Base-by-base conservation (phyloP, 2,797 vertebrate genomes). In the Melanotaenia maccullochi region DNA sequence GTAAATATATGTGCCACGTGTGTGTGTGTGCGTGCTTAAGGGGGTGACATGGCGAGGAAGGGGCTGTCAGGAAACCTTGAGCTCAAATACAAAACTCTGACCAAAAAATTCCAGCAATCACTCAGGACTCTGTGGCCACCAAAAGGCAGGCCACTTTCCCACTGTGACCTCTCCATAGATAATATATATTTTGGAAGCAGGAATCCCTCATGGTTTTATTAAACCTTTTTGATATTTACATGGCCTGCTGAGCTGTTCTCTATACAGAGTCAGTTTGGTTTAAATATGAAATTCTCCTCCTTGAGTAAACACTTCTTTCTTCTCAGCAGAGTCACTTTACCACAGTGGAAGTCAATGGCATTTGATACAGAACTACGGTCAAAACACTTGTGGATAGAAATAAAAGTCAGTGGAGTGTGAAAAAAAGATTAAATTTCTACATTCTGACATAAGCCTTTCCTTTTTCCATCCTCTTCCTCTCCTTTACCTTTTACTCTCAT, bases 141-240 rank as follows among this genome's bases (percentile, higher is more conserved):
- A 83, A 83, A 85, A 85, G 69, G 87, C 77, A 82, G 71, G 82
- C 83, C 20, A 84, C 76, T 76, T 89, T 90, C 84, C 90, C 79
- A 83, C 82, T 83, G 89, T 81, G 92, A 92, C 92, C 88, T 90
- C 90, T 93, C 89, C 90, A 93, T 82, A 82, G 86, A 94, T 92
- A 92, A 92, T 94, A 94, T 95, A 82, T 94, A 85, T 89, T 90
- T 94, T 94, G 93, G 93, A 93, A 88, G 81, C 84, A 77, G 85
- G 85, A 82, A 85, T 89, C 82, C 79, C 69, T 89, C 78, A 84
- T 88, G 89, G 90, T 93, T 93, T 92, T 81, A 91, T 91, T 90
- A 91, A 90, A 62, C 25, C 86, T 91, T 90, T 90, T 83, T 83
- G 60, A 92, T 93, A 90, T 92, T 93, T 91, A 90, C 85, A 88